These are phyloP conservation scores for Micronisus gabar DNA, from an alignment of 2,113 vertebrate species.

Conservation along the genomic window DNA sequence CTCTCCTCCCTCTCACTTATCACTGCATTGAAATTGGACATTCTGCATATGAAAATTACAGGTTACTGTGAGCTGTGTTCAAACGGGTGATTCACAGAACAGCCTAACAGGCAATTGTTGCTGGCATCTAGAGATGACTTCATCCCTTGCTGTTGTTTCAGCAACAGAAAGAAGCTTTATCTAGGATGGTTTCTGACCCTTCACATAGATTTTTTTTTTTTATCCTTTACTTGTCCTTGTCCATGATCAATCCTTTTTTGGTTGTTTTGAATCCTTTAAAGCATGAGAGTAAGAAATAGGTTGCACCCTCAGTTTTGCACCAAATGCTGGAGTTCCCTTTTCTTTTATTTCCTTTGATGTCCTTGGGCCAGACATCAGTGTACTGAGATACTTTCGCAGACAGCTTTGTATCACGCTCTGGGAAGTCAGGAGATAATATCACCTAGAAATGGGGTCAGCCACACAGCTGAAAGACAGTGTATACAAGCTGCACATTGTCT, in stretches of 20 bases:
- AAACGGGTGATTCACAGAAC: conserved; percentile 31
- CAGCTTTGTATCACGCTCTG: background rate
- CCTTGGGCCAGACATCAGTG: background rate
- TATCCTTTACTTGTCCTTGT: background rate
- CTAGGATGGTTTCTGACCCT: background rate
- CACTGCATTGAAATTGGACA: background rate
- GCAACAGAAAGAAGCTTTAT: background rate
- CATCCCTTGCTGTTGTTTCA: conserved; percentile 32
- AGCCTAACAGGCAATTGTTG: conserved; percentile 10
- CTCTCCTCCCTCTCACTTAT: conserved; percentile 17
- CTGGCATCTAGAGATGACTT: conserved; percentile 23
- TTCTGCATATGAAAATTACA: conserved; percentile 14
- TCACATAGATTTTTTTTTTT: background rate
- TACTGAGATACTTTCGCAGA: background rate
- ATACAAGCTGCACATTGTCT: background rate
- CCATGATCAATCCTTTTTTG: background rate
- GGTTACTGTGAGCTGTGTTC: background rate
- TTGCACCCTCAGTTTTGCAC: background rate
- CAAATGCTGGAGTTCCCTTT: background rate
- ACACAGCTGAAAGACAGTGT: background rate
- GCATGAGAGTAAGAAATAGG: background rate
- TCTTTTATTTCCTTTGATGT: background rate
- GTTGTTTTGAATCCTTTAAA: background rate
- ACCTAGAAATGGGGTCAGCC: background rate
- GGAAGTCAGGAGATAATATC: background rate